Conservation (phyloP, 2,888 invertebrate species). For the Nemurella pictetii region DNA sequence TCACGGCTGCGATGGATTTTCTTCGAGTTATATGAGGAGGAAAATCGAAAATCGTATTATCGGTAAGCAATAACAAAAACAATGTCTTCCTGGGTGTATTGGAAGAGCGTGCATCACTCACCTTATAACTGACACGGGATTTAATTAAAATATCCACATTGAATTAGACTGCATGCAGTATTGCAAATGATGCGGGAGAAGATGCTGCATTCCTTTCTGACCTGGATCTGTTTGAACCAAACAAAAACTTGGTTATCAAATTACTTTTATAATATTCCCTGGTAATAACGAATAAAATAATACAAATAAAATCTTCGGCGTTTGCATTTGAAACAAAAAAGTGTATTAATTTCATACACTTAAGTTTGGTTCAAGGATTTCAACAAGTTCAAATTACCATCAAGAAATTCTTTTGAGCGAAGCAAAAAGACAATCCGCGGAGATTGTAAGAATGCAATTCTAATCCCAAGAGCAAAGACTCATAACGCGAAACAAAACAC, state of each 20-base stretch:
- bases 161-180: not conserved
- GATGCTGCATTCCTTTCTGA: not conserved
- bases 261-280: not conserved
- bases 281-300: not conserved
- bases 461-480: not conserved
- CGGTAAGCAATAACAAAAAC: not conserved
- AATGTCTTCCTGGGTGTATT: not conserved
- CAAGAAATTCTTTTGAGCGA: not conserved
- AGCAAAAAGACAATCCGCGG: not conserved
- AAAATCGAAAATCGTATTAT: not conserved
- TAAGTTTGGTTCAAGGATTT: not conserved
- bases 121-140: not conserved
- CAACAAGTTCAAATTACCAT: not conserved
- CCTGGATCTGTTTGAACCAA: not conserved
- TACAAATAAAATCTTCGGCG: not conserved
- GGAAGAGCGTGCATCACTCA: not conserved
- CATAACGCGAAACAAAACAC: slow-evolving; percentile 12
- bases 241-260: not conserved
- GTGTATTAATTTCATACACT: not conserved
- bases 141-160: not conserved
- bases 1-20: not conserved
- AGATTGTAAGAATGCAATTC: not conserved
- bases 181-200: not conserved
- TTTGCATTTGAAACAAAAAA: not conserved
- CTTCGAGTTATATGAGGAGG: not conserved